phyloP scores from a whole-genome alignment of 53 echinoderm and acorn worm species.

The Zoroaster sp. region DNA sequence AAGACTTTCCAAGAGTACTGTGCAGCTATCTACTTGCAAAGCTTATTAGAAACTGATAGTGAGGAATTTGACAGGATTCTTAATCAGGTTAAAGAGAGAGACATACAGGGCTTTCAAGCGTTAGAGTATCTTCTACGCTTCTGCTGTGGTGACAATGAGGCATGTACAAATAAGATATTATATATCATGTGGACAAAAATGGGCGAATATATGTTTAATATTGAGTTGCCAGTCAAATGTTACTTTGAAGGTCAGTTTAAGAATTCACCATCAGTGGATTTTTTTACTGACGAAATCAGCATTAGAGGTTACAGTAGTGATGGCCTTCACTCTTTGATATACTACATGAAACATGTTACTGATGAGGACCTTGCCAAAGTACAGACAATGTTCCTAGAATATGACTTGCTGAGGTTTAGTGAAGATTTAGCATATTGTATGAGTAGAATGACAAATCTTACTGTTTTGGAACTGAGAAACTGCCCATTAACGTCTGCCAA shows the following conservation, averaged over 20 bases:
- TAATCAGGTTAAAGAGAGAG: not conserved
- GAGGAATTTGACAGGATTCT: not conserved
- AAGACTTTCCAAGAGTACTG: conserved; percentile 7
- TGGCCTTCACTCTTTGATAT: not conserved
- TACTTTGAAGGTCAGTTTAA: conserved; percentile 15
- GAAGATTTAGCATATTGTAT: not conserved
- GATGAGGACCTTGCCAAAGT: not conserved
- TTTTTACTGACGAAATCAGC: not conserved
- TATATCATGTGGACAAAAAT: too few relatives aligned
- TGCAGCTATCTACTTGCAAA: not conserved
- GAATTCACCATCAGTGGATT: not conserved
- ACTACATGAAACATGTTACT: not conserved
- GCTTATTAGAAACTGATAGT: not conserved
- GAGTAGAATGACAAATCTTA: not conserved
- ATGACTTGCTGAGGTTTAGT: conserved; percentile 1
- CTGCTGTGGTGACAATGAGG: too few relatives aligned
- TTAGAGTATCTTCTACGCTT: too few relatives aligned
- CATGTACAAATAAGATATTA: too few relatives aligned
- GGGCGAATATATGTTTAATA: not conserved
- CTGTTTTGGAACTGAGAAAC: not conserved
- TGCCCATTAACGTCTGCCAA: not conserved
- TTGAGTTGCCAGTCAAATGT: not conserved
- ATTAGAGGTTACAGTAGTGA: conserved; percentile 14
- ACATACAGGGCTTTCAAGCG: too few relatives aligned
- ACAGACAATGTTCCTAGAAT: not conserved